Base-by-base conservation (phyloP, 2,797 vertebrate species). In the Luscinia megarhynchos region DNA sequence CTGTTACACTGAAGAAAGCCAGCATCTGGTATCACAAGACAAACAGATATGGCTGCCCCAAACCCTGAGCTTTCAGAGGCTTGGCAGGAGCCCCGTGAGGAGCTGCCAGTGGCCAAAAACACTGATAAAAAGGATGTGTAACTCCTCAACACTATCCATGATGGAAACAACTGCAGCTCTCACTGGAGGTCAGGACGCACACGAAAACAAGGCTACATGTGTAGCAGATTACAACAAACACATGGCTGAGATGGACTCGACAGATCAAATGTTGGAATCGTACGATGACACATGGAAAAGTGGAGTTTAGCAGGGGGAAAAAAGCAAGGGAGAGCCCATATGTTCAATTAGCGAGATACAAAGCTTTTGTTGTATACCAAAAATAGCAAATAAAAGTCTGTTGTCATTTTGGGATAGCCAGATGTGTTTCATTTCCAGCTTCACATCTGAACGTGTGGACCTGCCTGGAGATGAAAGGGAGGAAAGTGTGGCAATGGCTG, bases 151-250 rank as follows among this genome's bases (percentile, higher is more conserved):
- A 72, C 59, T 58, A 77, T 29, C 91, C 90, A 84, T 92, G 95
- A 97, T 95, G 95, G 96, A 93, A 96, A 97, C 93, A 96, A 97
- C 96, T 87, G 61, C 94, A 94, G 89, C 94, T 90, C 93, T 97
- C 95, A 43, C 88, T 91, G 97, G 97, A 97, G 97, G 96, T 97
- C 93, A 95, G 95, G 96, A 97, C 48, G 72, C 91, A 94, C 96
- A 97, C 34, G 84, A 97, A 96, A 96, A 96, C 96, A 97, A 97
- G 96, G 38, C 90, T 87, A 97, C 97, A 98, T 96, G 95, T 97
- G 97, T 97, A 96, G 96, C 77, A 91, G 94, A 97, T 98, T 97
- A 98, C 97, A 81, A 84, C 93, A 89, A 96, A 96, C 95, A 97
- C 94, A 97, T 96, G 96, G 96, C 92, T 11, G 59, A 95, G 94